Evolutionary conservation across 2,113 vertebrate species (phyloP).

Genomic region (Haemorhous mexicanus): DNA sequence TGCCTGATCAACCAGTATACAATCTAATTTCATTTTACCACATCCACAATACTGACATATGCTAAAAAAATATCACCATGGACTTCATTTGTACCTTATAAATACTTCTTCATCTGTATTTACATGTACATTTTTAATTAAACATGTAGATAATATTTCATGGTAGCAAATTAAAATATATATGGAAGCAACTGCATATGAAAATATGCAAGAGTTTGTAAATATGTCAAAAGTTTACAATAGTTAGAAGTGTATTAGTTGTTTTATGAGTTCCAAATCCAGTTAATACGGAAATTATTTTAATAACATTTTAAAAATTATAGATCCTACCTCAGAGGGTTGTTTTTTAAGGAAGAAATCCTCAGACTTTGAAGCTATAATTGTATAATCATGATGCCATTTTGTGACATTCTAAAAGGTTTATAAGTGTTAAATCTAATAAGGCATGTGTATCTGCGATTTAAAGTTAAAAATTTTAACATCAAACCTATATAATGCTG

Average conservation of each 20-base stretch:
- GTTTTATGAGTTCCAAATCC: background rate
- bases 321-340: background rate
- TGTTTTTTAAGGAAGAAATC: background rate
- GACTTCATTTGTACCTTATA: background rate
- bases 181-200: rapidly evolving
- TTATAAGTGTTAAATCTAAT: background rate
- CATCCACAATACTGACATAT: background rate
- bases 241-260: background rate
- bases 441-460: background rate
- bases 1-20: background rate
- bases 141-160: background rate
- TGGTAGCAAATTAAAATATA: background rate
- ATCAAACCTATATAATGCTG: background rate
- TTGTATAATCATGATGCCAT: background rate
- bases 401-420: background rate
- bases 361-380: background rate
- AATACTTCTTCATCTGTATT: background rate
- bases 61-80: background rate
- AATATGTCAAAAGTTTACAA: background rate
- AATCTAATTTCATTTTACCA: background rate
- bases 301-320: background rate
- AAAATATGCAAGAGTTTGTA: background rate
- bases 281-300: background rate
- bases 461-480: background rate
- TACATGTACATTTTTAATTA: background rate